Evolutionary conservation across 1,140 invertebrate species (phyloP).

Genomic region (Pomacea maculata): DNA sequence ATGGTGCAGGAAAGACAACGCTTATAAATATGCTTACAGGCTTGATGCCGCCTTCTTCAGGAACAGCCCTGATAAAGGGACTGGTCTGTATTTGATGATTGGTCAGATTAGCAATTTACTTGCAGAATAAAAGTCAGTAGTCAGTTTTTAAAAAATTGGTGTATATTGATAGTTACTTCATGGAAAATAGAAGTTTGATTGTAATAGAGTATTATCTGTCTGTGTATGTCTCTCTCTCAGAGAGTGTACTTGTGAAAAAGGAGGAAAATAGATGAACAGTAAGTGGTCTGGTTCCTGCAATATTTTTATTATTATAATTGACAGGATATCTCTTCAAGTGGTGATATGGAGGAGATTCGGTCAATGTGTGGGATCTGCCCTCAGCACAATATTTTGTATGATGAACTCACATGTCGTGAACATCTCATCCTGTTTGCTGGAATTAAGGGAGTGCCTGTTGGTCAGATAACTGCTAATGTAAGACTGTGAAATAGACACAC

Average conservation of each 20-base stretch:
- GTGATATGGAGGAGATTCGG: constrained; percentile 52
- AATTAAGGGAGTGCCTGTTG: constrained; percentile 60
- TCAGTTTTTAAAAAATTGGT: neutral
- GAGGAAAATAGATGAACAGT: neutral
- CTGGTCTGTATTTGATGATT: constrained; percentile 38
- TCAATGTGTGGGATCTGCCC: constrained; percentile 61
- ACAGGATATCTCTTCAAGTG: constrained; percentile 52
- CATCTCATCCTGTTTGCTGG: constrained; percentile 60
- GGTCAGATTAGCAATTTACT: neutral
- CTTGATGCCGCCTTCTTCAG: constrained; percentile 59
- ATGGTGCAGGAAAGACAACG: constrained; percentile 76
- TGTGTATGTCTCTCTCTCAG: too few species aligned
- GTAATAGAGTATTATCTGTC: too few species aligned
- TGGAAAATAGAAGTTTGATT: too few species aligned
- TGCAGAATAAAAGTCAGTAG: neutral
- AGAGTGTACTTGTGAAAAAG: neutral
- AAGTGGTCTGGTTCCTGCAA: neutral
- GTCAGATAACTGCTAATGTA: constrained; percentile 9
- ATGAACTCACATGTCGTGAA: constrained; percentile 58
- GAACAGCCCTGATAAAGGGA: constrained; percentile 59
- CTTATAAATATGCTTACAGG: constrained; percentile 66
- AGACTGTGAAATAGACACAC: neutral
- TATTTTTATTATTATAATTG: neutral
- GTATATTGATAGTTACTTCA: too few species aligned
- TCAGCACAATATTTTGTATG: constrained; percentile 63